These are phyloP conservation scores for Phallusia fumigata DNA, from an alignment of 23 tunicate genomes.

Conservation along the genomic window DNA sequence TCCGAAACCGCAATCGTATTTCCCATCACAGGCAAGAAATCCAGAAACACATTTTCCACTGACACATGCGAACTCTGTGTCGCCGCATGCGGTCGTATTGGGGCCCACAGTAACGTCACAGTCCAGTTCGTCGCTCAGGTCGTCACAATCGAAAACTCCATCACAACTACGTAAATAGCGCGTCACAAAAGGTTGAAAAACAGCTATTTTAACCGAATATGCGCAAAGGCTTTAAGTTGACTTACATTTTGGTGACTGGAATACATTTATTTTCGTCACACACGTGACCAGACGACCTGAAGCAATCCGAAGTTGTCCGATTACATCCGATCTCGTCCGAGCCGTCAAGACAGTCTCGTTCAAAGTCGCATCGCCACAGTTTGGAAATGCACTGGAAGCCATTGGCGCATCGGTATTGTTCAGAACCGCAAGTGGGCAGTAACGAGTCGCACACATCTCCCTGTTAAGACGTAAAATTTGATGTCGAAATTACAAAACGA, in stretches of 20 bases:
- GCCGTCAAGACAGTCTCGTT: conserved; percentile 66
- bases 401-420: conserved; percentile 45
- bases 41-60: conserved; percentile 57
- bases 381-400: conserved; percentile 37
- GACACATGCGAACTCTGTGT: conserved; percentile 31
- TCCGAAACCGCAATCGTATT: conserved; percentile 69
- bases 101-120: conserved; percentile 12
- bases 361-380: conserved; percentile 70
- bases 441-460: conserved; percentile 15
- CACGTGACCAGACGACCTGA: conserved; percentile 14
- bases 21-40: conserved; percentile 60
- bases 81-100: not conserved
- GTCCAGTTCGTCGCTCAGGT: conserved; percentile 37
- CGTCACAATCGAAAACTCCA: conserved; percentile 37
- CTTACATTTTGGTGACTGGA: conserved; percentile 16
- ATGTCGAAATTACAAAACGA: no score
- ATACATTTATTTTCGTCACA: conserved; percentile 32
- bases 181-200: not conserved
- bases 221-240: not conserved
- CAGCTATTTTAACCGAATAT: no score
- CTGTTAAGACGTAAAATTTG: not conserved
- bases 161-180: conserved; percentile 38
- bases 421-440: conserved; percentile 21
- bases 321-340: conserved; percentile 68
- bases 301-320: conserved; percentile 28